These are phyloP conservation scores for Eospalax fontanierii DNA, from an alignment of 2,797 vertebrate species.

Conservation along the genomic window DNA sequence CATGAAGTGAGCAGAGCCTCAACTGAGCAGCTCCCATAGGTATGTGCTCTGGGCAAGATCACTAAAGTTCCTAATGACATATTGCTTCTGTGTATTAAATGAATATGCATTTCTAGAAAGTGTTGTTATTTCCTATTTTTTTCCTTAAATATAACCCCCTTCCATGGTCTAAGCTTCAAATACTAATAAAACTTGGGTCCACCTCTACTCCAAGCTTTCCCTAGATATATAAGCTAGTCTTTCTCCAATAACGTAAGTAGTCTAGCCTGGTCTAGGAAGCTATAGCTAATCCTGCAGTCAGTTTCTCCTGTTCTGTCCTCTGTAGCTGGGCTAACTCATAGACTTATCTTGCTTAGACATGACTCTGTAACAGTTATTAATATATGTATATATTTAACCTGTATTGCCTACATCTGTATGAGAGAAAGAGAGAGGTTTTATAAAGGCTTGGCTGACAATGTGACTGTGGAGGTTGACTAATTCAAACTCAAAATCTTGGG, in stretches of 20 bases:
- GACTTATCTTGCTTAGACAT: neutral
- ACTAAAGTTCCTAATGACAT: neutral
- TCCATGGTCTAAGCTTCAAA: neutral
- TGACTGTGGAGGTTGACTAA: neutral
- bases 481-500: neutral
- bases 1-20: neutral
- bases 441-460: neutral
- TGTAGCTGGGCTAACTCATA: neutral
- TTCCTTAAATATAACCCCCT: neutral
- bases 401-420: neutral
- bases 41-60: neutral
- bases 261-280: neutral
- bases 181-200: neutral
- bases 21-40: neutral
- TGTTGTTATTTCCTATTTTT: constrained; percentile 34
- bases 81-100: neutral
- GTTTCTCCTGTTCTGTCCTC: neutral
- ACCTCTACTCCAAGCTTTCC: neutral
- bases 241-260: too few relatives aligned
- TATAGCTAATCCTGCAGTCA: neutral
- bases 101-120: neutral
- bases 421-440: neutral
- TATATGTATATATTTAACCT: neutral
- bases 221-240: neutral
- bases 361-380: neutral